A percentile compares a stretch with the other conserved stretches of the same genome.
Evolutionary conservation across 53 echinoderm and acorn worm genomes (phyloP).

Genomic region (Luidia sarsii): DNA sequence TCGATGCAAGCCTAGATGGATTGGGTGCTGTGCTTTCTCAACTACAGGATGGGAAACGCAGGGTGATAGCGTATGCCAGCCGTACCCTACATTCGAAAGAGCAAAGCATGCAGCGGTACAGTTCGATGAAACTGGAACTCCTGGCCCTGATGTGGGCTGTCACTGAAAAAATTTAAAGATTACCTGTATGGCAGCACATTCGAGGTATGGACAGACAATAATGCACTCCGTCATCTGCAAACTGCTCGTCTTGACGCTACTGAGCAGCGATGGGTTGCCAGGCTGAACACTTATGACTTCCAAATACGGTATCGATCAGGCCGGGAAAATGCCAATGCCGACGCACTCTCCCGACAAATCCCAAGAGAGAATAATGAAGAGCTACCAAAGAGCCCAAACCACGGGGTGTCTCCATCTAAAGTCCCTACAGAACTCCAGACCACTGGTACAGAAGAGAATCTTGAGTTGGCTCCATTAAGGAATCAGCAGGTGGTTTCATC

Average conservation of each 20-base stretch:
- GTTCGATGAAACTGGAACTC: slow-evolving; percentile 53
- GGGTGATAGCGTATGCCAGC: slow-evolving; percentile 61
- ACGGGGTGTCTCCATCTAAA: no score
- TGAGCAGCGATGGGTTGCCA: slow-evolving; percentile 8
- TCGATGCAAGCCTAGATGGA: slow-evolving; percentile 54
- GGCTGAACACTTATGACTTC: background rate
- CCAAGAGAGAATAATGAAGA: no score
- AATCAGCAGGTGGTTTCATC: no score
- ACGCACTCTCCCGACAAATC: no score
- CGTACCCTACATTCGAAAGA: slow-evolving; percentile 50
- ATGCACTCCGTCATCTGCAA: background rate
- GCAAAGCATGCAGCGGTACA: slow-evolving; percentile 54
- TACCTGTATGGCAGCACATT: slow-evolving; percentile 5
- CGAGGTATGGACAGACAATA: slow-evolving; percentile 3
- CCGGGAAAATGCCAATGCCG: no score
- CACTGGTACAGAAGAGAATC: no score
- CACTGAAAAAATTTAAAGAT: slow-evolving; percentile 23
- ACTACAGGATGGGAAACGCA: slow-evolving; percentile 46
- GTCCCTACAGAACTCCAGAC: no score
- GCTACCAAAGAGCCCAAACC: no score
- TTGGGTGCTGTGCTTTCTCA: slow-evolving; percentile 60
- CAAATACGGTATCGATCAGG: no score
- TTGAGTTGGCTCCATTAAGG: no score
- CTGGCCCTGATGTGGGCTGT: slow-evolving; percentile 54
- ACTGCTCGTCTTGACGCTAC: background rate